Evolutionary conservation across 1,140 invertebrate genomes (phyloP).

Genomic region (Trachymyrmex cornetzi): DNA sequence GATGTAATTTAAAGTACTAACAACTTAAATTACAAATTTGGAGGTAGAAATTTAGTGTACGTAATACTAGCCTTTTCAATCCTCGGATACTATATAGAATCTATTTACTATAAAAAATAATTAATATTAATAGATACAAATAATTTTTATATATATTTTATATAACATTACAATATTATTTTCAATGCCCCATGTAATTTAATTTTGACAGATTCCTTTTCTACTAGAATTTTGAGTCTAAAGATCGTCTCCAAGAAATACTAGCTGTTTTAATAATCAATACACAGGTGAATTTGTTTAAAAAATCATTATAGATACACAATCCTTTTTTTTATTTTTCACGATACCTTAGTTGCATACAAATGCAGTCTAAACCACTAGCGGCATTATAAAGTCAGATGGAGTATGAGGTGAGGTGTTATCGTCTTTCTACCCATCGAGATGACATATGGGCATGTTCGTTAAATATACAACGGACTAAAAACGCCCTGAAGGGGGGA

Average conservation of each 20-base stretch:
- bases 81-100: not conserved
- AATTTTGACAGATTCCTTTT: not conserved
- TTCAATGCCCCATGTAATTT: not conserved
- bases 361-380: constrained; percentile 26
- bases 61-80: not conserved
- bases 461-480: not conserved
- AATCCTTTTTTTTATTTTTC: constrained; percentile 1
- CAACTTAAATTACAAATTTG: not conserved
- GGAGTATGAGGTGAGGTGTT: not conserved
- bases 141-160: not conserved
- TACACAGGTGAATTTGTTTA: not conserved
- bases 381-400: not conserved
- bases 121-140: not conserved
- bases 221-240: too few species aligned
- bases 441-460: not conserved
- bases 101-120: not conserved
- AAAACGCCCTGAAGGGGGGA: not conserved
- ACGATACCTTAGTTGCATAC: not conserved
- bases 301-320: constrained; percentile 26
- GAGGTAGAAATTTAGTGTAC: not conserved
- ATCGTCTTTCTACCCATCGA: not conserved
- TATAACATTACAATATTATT: not conserved
- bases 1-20: constrained; percentile 24
- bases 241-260: not conserved
- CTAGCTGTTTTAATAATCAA: not conserved